Base-by-base conservation (phyloP, 2,797 vertebrate species). In the Sebastes minor region DNA sequence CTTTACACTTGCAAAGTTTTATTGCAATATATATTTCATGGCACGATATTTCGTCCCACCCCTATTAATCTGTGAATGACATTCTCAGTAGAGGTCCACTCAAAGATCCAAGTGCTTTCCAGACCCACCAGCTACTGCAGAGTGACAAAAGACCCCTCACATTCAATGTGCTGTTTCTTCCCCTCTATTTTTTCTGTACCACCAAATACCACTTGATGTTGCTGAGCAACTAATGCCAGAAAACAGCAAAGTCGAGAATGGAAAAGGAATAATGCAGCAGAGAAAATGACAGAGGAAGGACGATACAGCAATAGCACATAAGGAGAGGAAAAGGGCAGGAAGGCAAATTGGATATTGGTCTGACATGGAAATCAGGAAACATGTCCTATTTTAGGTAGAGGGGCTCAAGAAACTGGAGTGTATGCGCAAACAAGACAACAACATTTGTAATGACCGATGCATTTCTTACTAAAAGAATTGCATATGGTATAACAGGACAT, bases 211-310 rank as follows among this genome's bases (percentile, higher is more conserved):
- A 76, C 76, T 85, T 88, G 73, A 91, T 91, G 91, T 93, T 93
- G 87, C 90, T 66, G 86, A 92, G 91, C 91, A 91, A 92, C 92
- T 79, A 87, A 89, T 83, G 79, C 80, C 62, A 76, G 71, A 82
- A 92, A 89, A 84, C 80, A 85, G 82, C 68, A 74, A 83, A 56
- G 42, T 22, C 63, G 66, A 53, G 22, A 82, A 88, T 76, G 62
- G 72, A 77, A 86, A 78, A 20, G 55, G 62, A 71, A 87, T 78
- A 86, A 77, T 56, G 72, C n/a, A 63, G 79, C 38, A 12, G 53
- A 52, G 32, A 35, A 55, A 72, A 80, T 38, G 80, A 82, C 66
- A 73, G 71, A 75, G 78, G 70, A 82, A 71, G 72, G 77, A 70
- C 23, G 20, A 74, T n/a, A 60, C 20, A 30, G 71, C 64, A 65